A percentile compares a stretch with the other conserved stretches of the same genome.
Evolutionary conservation across 37 sponge, comb jelly and placozoan genomes (phyloP).

Genomic region (Geodia barretti): DNA sequence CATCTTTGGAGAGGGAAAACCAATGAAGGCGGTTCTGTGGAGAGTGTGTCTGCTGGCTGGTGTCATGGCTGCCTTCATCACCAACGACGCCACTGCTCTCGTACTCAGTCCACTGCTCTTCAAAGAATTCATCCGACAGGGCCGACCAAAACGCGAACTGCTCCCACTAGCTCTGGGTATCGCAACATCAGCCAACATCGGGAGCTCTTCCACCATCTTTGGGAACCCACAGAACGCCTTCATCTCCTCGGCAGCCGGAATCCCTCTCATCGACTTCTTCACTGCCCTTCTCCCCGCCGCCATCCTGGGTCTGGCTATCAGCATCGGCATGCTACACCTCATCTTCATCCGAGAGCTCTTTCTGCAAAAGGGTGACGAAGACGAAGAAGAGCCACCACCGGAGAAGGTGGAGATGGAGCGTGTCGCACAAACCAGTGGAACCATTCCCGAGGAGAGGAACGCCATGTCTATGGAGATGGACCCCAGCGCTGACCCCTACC

Average conservation of each 20-base stretch:
- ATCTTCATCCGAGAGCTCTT: constrained; percentile 8
- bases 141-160: constrained; percentile 33
- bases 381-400: background rate
- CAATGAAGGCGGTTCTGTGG: constrained; percentile 53
- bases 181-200: constrained; percentile 70
- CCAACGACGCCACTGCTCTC: constrained; percentile 62
- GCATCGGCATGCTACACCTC: constrained; percentile 42
- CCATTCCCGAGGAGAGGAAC: background rate
- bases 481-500: constrained; percentile 16
- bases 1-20: constrained; percentile 23
- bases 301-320: constrained; percentile 37
- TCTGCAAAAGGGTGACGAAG: background rate
- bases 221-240: constrained; percentile 75
- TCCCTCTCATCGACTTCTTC: constrained; percentile 39
- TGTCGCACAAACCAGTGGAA: background rate
- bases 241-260: constrained; percentile 43
- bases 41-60: constrained; percentile 38
- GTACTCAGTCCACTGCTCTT: constrained; percentile 56
- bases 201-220: constrained; percentile 66
- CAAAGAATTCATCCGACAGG: constrained; percentile 37
- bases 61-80: constrained; percentile 55
- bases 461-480: background rate
- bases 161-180: constrained; percentile 50
- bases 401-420: background rate
- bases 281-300: constrained; percentile 46